Evolutionary conservation across 1,140 invertebrate genomes (phyloP).

Genomic region (Atta colombica): DNA sequence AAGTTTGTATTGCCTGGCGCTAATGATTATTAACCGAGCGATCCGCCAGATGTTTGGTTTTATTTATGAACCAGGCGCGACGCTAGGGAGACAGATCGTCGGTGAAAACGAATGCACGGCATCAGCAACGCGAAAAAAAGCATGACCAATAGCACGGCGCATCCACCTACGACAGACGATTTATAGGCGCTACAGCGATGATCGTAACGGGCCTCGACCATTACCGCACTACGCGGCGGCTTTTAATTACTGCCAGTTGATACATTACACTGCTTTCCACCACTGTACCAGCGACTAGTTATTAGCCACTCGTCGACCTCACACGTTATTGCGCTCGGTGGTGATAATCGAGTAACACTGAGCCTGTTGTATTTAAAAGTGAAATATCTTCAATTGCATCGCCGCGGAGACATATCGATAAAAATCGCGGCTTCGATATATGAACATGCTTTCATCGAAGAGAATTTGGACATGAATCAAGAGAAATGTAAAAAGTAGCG

Average conservation of each 20-base stretch:
- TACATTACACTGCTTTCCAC: conserved; percentile 67
- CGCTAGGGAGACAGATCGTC: conserved; percentile 32
- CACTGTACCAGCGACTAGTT: conserved; percentile 59
- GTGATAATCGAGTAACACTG: conserved; percentile 45
- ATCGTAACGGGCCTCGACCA: conserved; percentile 69
- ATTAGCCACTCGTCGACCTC: conserved; percentile 70
- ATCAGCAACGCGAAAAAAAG: conserved; percentile 16
- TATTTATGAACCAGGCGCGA: conserved; percentile 62
- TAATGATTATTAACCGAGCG: conserved; percentile 69
- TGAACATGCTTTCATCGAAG: neutral
- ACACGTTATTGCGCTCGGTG: conserved; percentile 63
- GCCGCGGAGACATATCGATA: neutral
- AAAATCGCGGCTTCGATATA: conserved; percentile 4
- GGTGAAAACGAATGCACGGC: neutral
- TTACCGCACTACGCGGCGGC: conserved; percentile 70
- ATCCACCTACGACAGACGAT: conserved; percentile 63
- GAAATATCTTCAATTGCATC: conserved; percentile 50
- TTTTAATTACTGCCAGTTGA: conserved; percentile 76
- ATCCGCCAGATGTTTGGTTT: conserved; percentile 60
- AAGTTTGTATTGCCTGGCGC: conserved; percentile 40
- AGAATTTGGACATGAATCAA: neutral
- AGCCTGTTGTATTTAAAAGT: conserved; percentile 38
- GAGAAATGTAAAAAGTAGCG: neutral
- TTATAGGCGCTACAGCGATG: conserved; percentile 68
- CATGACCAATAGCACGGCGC: conserved; percentile 7